Percentiles rank a stretch among this genome's conserved stretches.
These are phyloP conservation scores for Apodemia duryi DNA, from an alignment of 2,888 invertebrate genomes.

Conservation along the genomic window DNA sequence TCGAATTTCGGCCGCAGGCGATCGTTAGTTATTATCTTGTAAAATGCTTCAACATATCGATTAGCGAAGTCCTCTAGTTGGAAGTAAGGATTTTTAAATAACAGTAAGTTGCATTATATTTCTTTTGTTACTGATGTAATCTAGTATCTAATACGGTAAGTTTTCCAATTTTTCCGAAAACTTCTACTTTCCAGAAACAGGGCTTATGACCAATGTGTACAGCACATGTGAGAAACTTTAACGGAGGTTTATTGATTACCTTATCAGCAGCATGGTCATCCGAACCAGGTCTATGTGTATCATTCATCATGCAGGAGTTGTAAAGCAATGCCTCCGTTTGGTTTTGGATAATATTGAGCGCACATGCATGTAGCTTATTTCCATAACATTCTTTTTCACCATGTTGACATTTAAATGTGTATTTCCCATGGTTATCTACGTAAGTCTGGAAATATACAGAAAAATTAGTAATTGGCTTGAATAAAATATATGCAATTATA, in stretches of 20 bases:
- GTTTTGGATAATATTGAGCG: slow-evolving; percentile 80
- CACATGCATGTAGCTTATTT: slow-evolving; percentile 89
- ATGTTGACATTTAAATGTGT: slow-evolving; percentile 86
- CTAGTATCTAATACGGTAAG: too few species aligned
- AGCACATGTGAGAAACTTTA: too few species aligned
- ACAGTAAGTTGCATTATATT: too few species aligned
- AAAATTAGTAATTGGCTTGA: neutral
- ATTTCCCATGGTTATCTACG: slow-evolving; percentile 26
- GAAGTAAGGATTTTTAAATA: too few species aligned
- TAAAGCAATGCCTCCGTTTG: slow-evolving; percentile 78
- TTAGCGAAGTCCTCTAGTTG: too few species aligned
- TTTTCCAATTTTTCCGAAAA: too few species aligned
- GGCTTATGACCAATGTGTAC: too few species aligned
- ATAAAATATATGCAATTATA: neutral
- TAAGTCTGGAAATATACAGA: slow-evolving; percentile 38
- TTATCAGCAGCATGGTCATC: slow-evolving; percentile 32
- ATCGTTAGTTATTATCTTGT: too few species aligned
- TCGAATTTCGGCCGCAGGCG: too few species aligned
- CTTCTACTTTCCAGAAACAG: too few species aligned
- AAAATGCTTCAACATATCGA: too few species aligned
- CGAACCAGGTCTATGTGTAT: slow-evolving; percentile 24
- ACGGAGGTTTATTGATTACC: slow-evolving; percentile 21
- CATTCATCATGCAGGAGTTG: slow-evolving; percentile 83
- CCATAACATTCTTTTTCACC: slow-evolving; percentile 85
- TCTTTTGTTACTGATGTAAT: too few species aligned